phyloP scores from a whole-genome alignment of 2,888 invertebrate species.

The Liodrosophila aerea region DNA sequence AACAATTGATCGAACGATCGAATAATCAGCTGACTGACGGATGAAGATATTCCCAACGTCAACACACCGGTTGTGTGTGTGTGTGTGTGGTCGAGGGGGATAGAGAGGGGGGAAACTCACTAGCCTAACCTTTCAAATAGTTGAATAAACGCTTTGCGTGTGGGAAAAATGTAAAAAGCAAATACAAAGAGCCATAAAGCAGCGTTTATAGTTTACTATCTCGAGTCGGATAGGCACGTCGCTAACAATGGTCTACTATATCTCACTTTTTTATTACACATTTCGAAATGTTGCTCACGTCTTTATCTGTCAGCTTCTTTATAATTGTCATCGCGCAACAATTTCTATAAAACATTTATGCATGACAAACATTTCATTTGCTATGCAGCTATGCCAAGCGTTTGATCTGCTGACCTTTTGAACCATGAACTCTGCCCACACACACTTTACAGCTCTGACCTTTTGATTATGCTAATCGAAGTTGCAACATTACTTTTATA shows the following conservation, averaged over 20 bases:
- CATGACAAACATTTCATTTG: too few relatives aligned
- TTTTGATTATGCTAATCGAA: too few relatives aligned
- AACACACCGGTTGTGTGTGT: background rate
- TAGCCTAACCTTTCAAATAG: slow-evolving; percentile 3
- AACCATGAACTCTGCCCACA: too few relatives aligned
- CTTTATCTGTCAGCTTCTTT: too few relatives aligned
- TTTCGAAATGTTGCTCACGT: too few relatives aligned
- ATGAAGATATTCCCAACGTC: slow-evolving; percentile 44
- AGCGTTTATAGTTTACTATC: slow-evolving; percentile 3
- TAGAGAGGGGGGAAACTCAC: background rate
- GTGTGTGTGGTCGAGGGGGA: background rate
- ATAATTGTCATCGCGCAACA: background rate
- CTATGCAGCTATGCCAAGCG: too few relatives aligned
- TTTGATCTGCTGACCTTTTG: too few relatives aligned
- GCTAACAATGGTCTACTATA: too few relatives aligned
- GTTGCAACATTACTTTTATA: background rate
- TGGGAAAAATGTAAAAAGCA: slow-evolving; percentile 29
- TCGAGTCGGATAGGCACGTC: slow-evolving; percentile 23
- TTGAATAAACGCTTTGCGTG: slow-evolving; percentile 8
- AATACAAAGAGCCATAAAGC: slow-evolving; percentile 14
- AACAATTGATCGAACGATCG: slow-evolving; percentile 21
- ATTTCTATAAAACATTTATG: background rate
- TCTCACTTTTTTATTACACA: too few relatives aligned
- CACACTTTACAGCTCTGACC: too few relatives aligned
- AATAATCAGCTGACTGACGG: slow-evolving; percentile 33